These are phyloP conservation scores for Nemotelus pantherinus DNA, from an alignment of 2,888 invertebrate species.

Conservation along the genomic window DNA sequence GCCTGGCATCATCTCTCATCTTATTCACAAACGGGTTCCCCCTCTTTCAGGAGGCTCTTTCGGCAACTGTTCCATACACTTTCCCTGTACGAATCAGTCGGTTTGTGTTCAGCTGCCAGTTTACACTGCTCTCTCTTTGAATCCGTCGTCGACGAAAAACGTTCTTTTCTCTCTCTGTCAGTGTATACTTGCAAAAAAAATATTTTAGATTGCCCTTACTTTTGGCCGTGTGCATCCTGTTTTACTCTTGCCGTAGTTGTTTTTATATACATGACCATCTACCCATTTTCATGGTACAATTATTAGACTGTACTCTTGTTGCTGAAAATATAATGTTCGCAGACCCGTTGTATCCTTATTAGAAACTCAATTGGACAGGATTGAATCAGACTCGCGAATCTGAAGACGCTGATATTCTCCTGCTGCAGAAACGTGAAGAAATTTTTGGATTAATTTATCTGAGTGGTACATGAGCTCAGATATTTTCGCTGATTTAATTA, in stretches of 20 bases:
- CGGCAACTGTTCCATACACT: slow-evolving; percentile 37
- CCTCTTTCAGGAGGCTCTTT: slow-evolving; percentile 38
- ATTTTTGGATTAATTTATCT: too few species aligned
- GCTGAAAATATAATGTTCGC: slow-evolving; percentile 4
- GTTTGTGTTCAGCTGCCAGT: slow-evolving; percentile 50
- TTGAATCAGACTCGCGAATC: neutral
- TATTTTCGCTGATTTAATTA: too few species aligned
- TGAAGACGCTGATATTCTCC: neutral
- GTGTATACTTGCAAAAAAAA: neutral
- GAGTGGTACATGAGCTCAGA: too few species aligned
- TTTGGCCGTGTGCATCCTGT: slow-evolving; percentile 21
- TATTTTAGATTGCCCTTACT: slow-evolving; percentile 27
- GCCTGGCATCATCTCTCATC: slow-evolving; percentile 35
- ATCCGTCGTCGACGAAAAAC: slow-evolving; percentile 18
- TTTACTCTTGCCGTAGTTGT: slow-evolving; percentile 25
- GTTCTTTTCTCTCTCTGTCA: slow-evolving; percentile 30
- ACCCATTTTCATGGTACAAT: neutral
- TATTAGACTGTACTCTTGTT: slow-evolving; percentile 29
- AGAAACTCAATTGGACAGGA: slow-evolving; percentile 21
- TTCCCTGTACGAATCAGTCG: slow-evolving; percentile 47
- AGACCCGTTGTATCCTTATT: slow-evolving; percentile 3
- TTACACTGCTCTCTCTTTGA: slow-evolving; percentile 45
- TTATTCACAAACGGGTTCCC: slow-evolving; percentile 26
- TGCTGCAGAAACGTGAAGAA: too few species aligned
- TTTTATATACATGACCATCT: neutral